phyloP scores from a whole-genome alignment of 2,113 vertebrate genomes.

The Hiodon alosoides region DNA sequence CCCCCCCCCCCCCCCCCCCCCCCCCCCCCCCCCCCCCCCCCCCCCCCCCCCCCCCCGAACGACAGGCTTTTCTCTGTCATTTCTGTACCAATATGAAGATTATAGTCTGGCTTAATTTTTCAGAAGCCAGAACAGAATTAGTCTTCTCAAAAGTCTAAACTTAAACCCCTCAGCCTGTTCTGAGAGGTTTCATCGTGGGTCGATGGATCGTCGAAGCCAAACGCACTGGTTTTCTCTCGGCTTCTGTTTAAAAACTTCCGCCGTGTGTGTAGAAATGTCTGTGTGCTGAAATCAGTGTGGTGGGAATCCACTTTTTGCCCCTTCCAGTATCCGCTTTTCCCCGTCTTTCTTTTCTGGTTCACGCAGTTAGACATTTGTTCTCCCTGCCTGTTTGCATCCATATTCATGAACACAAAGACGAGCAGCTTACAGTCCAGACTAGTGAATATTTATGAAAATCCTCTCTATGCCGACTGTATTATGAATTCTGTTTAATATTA shows the following conservation, averaged over 20 bases:
- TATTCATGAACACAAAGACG: conserved; percentile 40
- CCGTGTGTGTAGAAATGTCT: background rate
- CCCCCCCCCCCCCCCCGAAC: too few relatives aligned
- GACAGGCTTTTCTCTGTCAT: background rate
- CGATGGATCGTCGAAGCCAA: too few relatives aligned
- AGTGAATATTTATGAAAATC: conserved; percentile 49
- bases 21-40: too few relatives aligned
- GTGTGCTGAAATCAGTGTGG: background rate
- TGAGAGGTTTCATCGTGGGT: too few relatives aligned
- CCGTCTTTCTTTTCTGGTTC: conserved; percentile 1
- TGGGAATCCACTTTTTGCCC: background rate
- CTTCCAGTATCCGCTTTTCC: background rate
- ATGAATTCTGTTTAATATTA: conserved; percentile 50
- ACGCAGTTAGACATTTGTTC: conserved; percentile 32
- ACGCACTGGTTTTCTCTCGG: background rate
- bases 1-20: too few relatives aligned
- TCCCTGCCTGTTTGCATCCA: conserved; percentile 39
- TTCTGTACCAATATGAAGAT: background rate
- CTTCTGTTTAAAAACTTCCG: background rate
- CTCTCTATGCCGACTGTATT: conserved; percentile 36
- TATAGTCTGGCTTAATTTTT: conserved; percentile 1
- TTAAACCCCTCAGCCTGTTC: background rate
- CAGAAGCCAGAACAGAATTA: background rate
- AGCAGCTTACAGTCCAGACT: conserved; percentile 39
- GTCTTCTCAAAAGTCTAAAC: conserved; percentile 12